A percentile compares a stretch with the other conserved stretches of the same genome.
These are phyloP conservation scores for Sebastes hubbsi DNA, from an alignment of 2,797 vertebrate genomes.

Conservation along the genomic window DNA sequence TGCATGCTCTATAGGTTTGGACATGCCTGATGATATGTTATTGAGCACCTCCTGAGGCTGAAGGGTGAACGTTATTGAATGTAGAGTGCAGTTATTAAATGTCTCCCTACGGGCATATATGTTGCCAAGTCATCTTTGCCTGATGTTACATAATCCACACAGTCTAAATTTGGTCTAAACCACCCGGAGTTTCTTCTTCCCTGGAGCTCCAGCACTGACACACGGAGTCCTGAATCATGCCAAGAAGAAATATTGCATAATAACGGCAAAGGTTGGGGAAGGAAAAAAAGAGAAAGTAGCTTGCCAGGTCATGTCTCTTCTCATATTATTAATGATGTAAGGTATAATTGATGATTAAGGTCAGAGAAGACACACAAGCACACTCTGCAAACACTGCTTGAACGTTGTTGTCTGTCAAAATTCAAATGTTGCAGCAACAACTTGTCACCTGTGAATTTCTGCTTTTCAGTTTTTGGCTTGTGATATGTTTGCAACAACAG, in stretches of 20 bases:
- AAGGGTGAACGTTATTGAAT: background rate
- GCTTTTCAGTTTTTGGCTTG: background rate
- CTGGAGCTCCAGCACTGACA: conserved; percentile 23
- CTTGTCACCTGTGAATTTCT: background rate
- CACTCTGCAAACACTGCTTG: background rate
- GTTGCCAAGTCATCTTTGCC: conserved; percentile 28
- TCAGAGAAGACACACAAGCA: background rate
- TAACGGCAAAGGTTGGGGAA: conserved; percentile 9
- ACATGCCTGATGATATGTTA: conserved; percentile 10
- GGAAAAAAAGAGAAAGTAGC: background rate
- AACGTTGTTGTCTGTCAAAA: background rate
- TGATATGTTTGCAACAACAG: background rate
- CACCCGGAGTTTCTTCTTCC: conserved; percentile 24
- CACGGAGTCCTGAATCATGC: conserved; percentile 17
- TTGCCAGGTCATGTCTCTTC: background rate
- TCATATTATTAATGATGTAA: background rate
- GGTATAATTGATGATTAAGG: background rate
- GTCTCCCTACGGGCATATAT: conserved; percentile 13
- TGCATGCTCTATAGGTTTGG: conserved; percentile 1
- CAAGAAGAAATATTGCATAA: conserved; percentile 56
- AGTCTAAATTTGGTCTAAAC: conserved; percentile 52
- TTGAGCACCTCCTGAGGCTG: background rate
- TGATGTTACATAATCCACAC: conserved; percentile 51
- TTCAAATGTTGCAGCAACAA: background rate
- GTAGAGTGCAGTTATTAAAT: conserved; percentile 19